Evolutionary conservation across 2,888 invertebrate species (phyloP).

Genomic region (Drosophila sordidula): DNA sequence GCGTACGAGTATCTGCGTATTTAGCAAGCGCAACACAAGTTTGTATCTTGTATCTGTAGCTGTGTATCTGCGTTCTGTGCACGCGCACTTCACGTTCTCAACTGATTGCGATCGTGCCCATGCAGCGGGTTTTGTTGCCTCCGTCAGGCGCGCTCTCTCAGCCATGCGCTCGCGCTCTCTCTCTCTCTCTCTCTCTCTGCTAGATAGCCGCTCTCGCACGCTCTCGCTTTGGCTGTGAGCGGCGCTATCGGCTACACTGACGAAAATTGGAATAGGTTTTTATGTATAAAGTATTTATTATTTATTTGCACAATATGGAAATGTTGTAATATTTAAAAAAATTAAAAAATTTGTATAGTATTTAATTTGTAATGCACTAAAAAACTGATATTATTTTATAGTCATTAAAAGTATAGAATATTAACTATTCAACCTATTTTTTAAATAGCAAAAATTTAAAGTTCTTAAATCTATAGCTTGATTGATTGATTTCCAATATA

Average conservation of each 20-base stretch:
- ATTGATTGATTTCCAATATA: no score
- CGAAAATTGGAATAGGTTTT: constrained; percentile 3
- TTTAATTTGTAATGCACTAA: no score
- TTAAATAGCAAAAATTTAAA: no score
- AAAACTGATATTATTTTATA: no score
- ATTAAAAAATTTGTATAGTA: no score
- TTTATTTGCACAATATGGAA: background rate
- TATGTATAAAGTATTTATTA: no score
- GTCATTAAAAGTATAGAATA: no score
- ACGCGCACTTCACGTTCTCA: constrained; percentile 64
- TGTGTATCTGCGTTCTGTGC: constrained; percentile 41
- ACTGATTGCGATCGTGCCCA: constrained; percentile 70
- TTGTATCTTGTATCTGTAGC: constrained; percentile 36
- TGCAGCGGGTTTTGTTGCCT: constrained; percentile 74
- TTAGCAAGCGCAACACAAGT: constrained; percentile 35
- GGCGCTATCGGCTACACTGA: constrained; percentile 37
- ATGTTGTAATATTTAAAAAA: background rate
- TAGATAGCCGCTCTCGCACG: background rate
- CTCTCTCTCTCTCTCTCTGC: constrained; percentile 12
- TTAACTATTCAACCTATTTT: no score
- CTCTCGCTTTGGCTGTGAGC: constrained; percentile 8
- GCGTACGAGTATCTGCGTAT: constrained; percentile 56
- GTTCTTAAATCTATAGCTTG: no score
- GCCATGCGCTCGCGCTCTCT: background rate
- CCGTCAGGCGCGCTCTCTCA: constrained; percentile 9